Evolutionary conservation across 2,113 vertebrate genomes (phyloP).

Genomic region (Barnardius zonarius): DNA sequence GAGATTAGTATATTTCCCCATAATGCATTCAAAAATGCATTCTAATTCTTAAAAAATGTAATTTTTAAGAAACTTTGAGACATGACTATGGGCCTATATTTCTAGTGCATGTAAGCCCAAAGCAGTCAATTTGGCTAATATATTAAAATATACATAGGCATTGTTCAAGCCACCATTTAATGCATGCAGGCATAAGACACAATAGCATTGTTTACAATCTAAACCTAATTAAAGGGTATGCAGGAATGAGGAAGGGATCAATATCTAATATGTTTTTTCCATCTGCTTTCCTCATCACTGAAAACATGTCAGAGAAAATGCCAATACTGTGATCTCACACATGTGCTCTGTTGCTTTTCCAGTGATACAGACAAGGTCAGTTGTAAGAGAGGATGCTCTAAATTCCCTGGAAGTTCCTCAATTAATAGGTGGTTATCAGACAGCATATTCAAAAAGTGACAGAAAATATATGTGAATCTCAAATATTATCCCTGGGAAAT

Average conservation of each 20-base stretch:
- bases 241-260: slow-evolving; percentile 75
- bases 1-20: not conserved
- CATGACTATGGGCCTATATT: not conserved
- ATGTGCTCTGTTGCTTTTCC: slow-evolving; percentile 69
- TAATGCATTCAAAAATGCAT: not conserved
- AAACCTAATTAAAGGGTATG: slow-evolving; percentile 85
- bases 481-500: not conserved
- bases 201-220: slow-evolving; percentile 83
- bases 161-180: not conserved
- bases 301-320: slow-evolving; percentile 67
- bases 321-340: slow-evolving; percentile 78
- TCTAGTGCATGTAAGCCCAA: not conserved
- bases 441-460: not conserved
- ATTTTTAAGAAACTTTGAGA: not conserved
- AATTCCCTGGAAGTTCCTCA: slow-evolving; percentile 50
- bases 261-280: slow-evolving; percentile 84
- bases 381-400: slow-evolving; percentile 57
- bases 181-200: not conserved
- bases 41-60: not conserved
- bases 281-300: slow-evolving; percentile 79
- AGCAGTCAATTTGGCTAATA: not conserved
- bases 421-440: slow-evolving; percentile 25
- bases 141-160: not conserved
- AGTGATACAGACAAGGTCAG: slow-evolving; percentile 72
- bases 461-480: not conserved